A percentile compares a stretch with the other conserved stretches of the same genome.
These are phyloP conservation scores for Macroramphosus scolopax DNA, from an alignment of 2,797 vertebrate genomes.

Conservation along the genomic window DNA sequence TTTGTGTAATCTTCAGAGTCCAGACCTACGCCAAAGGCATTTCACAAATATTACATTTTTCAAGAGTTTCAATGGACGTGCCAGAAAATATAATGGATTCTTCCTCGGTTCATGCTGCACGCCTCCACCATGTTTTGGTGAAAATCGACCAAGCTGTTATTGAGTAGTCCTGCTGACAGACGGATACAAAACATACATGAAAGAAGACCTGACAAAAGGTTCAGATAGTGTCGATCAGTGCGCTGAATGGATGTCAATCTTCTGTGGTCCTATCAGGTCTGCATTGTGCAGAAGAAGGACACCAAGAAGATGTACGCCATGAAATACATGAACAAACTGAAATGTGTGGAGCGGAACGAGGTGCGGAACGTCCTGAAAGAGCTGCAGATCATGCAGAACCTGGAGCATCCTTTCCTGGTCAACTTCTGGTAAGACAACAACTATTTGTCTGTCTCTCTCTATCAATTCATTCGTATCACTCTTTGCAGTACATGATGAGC, in stretches of 20 bases:
- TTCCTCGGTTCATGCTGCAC: too few species aligned
- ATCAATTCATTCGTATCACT: too few species aligned
- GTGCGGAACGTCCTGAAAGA: slow-evolving; percentile 97
- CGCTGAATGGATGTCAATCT: not conserved
- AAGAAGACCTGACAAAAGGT: too few species aligned
- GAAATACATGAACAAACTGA: slow-evolving; percentile 99
- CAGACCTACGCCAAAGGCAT: too few species aligned
- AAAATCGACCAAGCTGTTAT: too few species aligned
- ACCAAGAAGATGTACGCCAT: slow-evolving; percentile 99
- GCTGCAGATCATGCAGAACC: slow-evolving; percentile 96
- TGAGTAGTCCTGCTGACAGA: too few species aligned
- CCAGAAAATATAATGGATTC: too few species aligned
- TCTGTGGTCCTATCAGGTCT: slow-evolving; percentile 80
- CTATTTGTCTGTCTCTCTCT: not conserved
- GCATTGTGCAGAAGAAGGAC: slow-evolving; percentile 97
- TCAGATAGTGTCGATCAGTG: not conserved
- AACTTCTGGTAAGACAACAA: slow-evolving; percentile 89
- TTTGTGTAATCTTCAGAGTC: too few species aligned
- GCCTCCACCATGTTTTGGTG: too few species aligned
- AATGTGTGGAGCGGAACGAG: slow-evolving; percentile 95
- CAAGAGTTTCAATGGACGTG: too few species aligned
- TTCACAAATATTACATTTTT: too few species aligned
- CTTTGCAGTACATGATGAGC: not conserved
- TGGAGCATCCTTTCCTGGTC: slow-evolving; percentile 96
- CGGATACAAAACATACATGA: too few species aligned